Conservation (phyloP, 2,113 vertebrate species). For the Polypterus bichir region DNA sequence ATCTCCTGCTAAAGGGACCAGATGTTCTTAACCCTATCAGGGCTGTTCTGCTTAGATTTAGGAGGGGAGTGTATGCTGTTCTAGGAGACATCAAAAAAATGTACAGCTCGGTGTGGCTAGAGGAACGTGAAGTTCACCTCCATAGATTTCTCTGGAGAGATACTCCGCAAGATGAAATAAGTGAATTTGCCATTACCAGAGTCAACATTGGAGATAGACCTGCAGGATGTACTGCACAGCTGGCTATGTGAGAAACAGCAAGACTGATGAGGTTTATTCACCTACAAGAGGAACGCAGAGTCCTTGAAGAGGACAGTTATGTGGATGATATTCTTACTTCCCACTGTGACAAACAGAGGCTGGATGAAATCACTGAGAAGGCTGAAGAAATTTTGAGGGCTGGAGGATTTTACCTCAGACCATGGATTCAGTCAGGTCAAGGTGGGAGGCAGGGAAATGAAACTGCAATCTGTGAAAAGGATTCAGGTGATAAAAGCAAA, state of each 20-base stretch:
- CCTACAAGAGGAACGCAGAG: too few relatives aligned
- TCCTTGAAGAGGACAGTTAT: slow-evolving; percentile 4
- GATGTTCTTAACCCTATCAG: background rate
- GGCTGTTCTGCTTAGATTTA: slow-evolving; percentile 11
- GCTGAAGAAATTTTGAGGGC: slow-evolving; percentile 15
- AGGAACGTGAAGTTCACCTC: slow-evolving; percentile 12
- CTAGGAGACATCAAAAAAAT: slow-evolving; percentile 11
- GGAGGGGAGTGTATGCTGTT: slow-evolving; percentile 8
- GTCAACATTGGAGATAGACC: slow-evolving; percentile 4
- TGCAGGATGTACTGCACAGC: too few relatives aligned
- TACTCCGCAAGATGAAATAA: slow-evolving; percentile 3
- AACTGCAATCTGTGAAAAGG: background rate
- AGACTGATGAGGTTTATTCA: too few relatives aligned
- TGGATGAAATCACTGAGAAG: background rate
- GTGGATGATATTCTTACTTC: slow-evolving; percentile 19
- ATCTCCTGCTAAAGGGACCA: slow-evolving; percentile 5
- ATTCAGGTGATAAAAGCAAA: slow-evolving; percentile 8
- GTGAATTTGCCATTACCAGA: background rate
- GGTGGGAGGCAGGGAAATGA: slow-evolving; percentile 6
- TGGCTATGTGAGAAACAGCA: too few relatives aligned
- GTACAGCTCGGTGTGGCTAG: slow-evolving; percentile 14
- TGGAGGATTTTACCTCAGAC: slow-evolving; percentile 18
- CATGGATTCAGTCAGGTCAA: slow-evolving; percentile 12
- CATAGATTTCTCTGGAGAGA: slow-evolving; percentile 14
- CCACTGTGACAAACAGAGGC: slow-evolving; percentile 1